Evolutionary conservation across 2,797 vertebrate species (phyloP), one percentile per base, ranked within the genome.

Genomic region (Neosilurus mollespiculum): DNA sequence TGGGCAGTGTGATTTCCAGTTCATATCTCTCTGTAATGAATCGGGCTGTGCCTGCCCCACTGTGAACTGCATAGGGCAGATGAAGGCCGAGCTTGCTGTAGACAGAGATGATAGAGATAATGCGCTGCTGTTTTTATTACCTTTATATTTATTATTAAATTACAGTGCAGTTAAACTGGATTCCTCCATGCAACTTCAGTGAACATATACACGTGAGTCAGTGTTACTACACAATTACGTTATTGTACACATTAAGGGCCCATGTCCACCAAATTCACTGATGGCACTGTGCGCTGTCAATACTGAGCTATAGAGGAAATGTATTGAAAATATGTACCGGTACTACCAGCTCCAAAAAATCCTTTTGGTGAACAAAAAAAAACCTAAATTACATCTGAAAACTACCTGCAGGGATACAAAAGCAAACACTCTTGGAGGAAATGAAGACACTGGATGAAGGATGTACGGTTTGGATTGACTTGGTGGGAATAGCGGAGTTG

Each of bases 1-100:
- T 87, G 30, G 91, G 89, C 37, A 98, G 86, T 26, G 95, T 96
- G 90, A 99, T 93, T 93, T 99, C 94, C 85, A 99, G 93, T 49
- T 93, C 94, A 83, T 93, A 93, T 71, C 89, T 91, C 69, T 97
- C 96, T 0, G 89, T 88, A 65, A 93, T 90, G 89, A 97, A 98
- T 71, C 88, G 88, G 77, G 96, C 98, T 88, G 90, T 97, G 4
- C 95, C 96, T 61, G 91, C 93, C 30, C 90, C 90, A 80, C 87
- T 91, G 88, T 97, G 94, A 34, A 97, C 93, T 0, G 92, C 92
- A 78, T 97, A 93, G 20, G 97, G 97, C 34, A 99, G 94, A 82
- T 96, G 96, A 78, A 99, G 90, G 83, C 96, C 94, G 67, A 99
- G 92, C 89, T 96, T 98, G 91, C 98, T 99, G 91, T 62, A 86